Evolutionary conservation across 2,888 invertebrate genomes (phyloP).

Genomic region (Drosophila yooni): DNA sequence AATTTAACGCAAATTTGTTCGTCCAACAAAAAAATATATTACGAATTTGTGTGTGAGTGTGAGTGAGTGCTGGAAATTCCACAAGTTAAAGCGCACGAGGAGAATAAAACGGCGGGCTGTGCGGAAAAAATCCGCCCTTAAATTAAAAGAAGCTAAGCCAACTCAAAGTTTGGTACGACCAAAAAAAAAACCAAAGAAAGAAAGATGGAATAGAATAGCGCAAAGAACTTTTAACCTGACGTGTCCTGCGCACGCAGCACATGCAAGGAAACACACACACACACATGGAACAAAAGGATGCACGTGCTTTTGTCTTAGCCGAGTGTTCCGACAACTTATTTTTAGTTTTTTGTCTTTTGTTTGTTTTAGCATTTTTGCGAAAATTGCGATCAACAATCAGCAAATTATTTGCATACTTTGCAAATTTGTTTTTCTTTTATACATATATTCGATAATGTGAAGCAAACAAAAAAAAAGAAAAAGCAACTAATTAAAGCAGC

Average conservation of each 20-base stretch:
- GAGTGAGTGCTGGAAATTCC: conserved; percentile 41
- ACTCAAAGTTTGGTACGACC: conserved; percentile 71
- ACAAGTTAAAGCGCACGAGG: conserved; percentile 37
- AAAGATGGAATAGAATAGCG: conserved; percentile 25
- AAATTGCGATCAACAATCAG: conserved; percentile 36
- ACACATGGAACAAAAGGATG: conserved; percentile 36
- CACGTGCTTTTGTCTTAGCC: conserved; percentile 68
- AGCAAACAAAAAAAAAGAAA: conserved; percentile 10
- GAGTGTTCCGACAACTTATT: conserved; percentile 28
- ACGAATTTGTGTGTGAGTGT: conserved; percentile 18
- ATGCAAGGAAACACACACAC: conserved; percentile 32
- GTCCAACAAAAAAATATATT: conserved; percentile 12
- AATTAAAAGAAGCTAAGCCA: conserved; percentile 66
- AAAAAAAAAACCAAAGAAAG: conserved; percentile 12
- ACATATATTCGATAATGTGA: conserved; percentile 2
- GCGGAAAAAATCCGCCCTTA: conserved; percentile 72
- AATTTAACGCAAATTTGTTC: conserved; percentile 44
- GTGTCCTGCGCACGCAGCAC: conserved; percentile 75
- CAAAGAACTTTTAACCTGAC: conserved; percentile 61
- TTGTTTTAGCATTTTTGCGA: conserved; percentile 45
- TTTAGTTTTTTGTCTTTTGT: conserved; percentile 13
- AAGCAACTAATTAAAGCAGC: conserved; percentile 16
- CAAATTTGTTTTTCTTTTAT: conserved; percentile 23
- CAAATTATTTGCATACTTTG: conserved; percentile 38
- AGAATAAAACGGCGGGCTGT: conserved; percentile 37